phyloP scores from a whole-genome alignment of 2,113 vertebrate species.

The Cnemophilus loriae region DNA sequence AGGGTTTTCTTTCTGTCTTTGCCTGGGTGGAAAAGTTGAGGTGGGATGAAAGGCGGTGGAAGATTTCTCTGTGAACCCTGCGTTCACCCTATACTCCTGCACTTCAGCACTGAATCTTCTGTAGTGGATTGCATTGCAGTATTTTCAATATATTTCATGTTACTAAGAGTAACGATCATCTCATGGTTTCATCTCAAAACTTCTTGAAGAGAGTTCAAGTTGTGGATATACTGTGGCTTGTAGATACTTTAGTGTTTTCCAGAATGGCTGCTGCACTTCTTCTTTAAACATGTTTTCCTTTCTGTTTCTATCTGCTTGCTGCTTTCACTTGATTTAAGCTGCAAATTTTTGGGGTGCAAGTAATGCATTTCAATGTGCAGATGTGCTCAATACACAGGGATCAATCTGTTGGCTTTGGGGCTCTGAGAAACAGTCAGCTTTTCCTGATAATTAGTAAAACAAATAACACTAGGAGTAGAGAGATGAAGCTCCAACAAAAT shows the following conservation, averaged over 20 bases:
- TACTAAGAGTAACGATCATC: neutral
- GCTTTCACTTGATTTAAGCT: neutral
- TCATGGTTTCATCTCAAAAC: neutral
- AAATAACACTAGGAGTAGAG: neutral
- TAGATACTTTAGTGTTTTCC: neutral
- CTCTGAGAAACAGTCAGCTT: neutral
- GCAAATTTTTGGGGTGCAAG: neutral
- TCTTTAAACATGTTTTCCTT: neutral
- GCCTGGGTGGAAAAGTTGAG: neutral
- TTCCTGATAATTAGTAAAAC: neutral
- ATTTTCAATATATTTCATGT: neutral
- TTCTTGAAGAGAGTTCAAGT: neutral
- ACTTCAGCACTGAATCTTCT: neutral
- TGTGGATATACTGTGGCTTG: neutral
- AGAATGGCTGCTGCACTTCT: neutral
- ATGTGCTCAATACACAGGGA: neutral
- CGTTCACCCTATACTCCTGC: neutral
- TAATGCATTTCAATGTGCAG: neutral
- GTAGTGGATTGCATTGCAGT: neutral
- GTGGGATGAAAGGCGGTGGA: neutral
- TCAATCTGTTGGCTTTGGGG: neutral
- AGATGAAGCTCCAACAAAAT: neutral
- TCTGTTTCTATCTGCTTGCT: neutral
- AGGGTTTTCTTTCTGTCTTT: neutral
- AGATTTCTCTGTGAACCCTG: neutral